A percentile compares a stretch with the other conserved stretches of the same genome.
These are phyloP conservation scores for Ivindomyrus marchei DNA, from an alignment of 2,113 vertebrate species.

Conservation along the genomic window DNA sequence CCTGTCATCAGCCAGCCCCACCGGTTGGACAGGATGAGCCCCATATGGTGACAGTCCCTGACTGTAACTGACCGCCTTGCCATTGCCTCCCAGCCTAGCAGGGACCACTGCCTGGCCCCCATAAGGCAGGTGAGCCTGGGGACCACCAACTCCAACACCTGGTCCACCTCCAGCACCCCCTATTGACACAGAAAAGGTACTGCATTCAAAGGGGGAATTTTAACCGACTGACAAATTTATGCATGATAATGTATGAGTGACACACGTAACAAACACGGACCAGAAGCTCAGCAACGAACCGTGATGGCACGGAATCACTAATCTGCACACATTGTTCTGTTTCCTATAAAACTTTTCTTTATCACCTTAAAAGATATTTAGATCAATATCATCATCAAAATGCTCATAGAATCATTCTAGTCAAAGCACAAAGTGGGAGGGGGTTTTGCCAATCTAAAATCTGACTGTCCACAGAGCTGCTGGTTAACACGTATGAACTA, in stretches of 20 bases:
- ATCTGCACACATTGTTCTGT: not conserved
- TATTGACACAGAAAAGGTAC: not conserved
- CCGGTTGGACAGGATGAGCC: not conserved
- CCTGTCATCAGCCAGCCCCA: not conserved
- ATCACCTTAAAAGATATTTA: not conserved
- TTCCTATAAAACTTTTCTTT: not conserved
- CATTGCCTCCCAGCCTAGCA: constrained; percentile 10
- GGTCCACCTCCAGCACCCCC: not conserved
- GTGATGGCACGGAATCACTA: too few species aligned
- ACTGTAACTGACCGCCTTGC: not conserved
- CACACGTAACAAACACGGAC: not conserved
- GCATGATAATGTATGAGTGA: not conserved
- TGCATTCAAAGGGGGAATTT: not conserved
- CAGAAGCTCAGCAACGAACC: not conserved
- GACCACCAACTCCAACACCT: not conserved
- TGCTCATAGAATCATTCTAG: not conserved
- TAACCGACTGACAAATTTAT: not conserved
- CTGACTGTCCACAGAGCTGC: not conserved
- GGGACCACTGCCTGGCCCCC: constrained; percentile 22
- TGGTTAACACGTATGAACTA: not conserved
- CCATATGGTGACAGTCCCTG: not conserved
- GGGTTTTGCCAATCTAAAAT: not conserved
- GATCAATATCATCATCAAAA: not conserved
- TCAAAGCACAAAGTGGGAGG: not conserved
- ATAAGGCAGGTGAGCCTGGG: constrained; percentile 10